Conservation (phyloP, 2,113 vertebrate species). For the Dipodomys merriami region DNA sequence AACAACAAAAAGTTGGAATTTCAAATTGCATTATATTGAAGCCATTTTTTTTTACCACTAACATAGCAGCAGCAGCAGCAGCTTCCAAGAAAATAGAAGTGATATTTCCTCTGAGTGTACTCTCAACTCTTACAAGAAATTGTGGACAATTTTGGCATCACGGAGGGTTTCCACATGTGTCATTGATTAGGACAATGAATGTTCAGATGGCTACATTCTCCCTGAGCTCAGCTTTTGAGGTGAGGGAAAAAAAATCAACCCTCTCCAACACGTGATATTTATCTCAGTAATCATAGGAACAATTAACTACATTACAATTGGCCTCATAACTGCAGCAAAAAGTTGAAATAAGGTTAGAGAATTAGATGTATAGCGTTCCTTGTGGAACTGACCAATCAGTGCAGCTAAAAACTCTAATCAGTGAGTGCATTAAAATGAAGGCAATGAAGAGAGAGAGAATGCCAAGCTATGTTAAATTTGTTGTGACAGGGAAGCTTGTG, state of each 20-base stretch:
- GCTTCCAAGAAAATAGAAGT: conserved; percentile 46
- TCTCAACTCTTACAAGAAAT: conserved; percentile 48
- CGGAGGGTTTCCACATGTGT: conserved; percentile 27
- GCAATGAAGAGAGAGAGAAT: not conserved
- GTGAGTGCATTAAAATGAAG: conserved; percentile 55
- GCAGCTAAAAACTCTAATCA: conserved; percentile 63
- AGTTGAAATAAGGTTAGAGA: conserved; percentile 65
- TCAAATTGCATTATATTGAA: conserved; percentile 25
- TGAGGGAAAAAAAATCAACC: conserved; percentile 58
- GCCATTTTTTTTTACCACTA: not conserved
- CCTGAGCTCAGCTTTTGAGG: conserved; percentile 40
- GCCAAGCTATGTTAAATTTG: conserved; percentile 59
- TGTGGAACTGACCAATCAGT: conserved; percentile 61
- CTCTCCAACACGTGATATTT: not conserved
- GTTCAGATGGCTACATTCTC: conserved; percentile 31
- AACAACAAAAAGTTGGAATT: not conserved
- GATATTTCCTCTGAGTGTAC: conserved; percentile 46
- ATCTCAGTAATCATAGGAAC: conserved; percentile 73
- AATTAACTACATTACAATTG: conserved; percentile 75
- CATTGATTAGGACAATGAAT: conserved; percentile 68
- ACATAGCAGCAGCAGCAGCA: not conserved
- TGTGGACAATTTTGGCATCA: conserved; percentile 25
- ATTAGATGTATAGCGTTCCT: conserved; percentile 64
- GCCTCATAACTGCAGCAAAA: conserved; percentile 58
- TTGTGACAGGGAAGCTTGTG: conserved; percentile 19